Percentiles rank a stretch among this genome's conserved stretches.
These are phyloP conservation scores for Ramphastos sulfuratus DNA, from an alignment of 2,113 vertebrate species.

Conservation along the genomic window DNA sequence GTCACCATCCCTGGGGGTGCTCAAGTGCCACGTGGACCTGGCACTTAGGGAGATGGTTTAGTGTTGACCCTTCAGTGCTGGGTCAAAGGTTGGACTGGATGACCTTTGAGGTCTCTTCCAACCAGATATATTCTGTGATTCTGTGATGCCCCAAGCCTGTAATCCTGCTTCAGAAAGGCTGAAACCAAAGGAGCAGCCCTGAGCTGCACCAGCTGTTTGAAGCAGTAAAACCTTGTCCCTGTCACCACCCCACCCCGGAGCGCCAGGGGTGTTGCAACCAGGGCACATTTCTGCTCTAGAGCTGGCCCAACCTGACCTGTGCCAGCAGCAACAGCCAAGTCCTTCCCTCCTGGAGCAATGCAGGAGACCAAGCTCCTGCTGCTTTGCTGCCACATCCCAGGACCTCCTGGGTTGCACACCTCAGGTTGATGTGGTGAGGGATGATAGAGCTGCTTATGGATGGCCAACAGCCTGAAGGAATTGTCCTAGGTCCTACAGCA, in stretches of 20 bases:
- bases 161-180: not conserved
- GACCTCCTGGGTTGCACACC: too few relatives aligned
- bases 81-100: too few relatives aligned
- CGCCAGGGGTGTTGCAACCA: not conserved
- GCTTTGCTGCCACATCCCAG: not conserved
- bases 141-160: not conserved
- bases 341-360: not conserved
- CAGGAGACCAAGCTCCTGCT: not conserved
- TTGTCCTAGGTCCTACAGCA: not conserved
- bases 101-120: too few relatives aligned
- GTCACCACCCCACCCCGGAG: not conserved
- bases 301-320: not conserved
- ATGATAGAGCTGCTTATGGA: not conserved
- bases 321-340: not conserved
- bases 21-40: too few relatives aligned
- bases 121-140: too few relatives aligned
- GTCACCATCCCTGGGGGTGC: too few relatives aligned
- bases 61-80: too few relatives aligned
- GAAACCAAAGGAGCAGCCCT: not conserved
- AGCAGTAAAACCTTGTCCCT: not conserved
- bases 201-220: rapidly evolving
- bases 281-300: not conserved
- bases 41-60: too few relatives aligned
- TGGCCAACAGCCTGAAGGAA: not conserved
- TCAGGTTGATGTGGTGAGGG: not conserved